These are phyloP conservation scores for Irena cyanogastra DNA, from an alignment of 2,113 vertebrate genomes.

Conservation along the genomic window DNA sequence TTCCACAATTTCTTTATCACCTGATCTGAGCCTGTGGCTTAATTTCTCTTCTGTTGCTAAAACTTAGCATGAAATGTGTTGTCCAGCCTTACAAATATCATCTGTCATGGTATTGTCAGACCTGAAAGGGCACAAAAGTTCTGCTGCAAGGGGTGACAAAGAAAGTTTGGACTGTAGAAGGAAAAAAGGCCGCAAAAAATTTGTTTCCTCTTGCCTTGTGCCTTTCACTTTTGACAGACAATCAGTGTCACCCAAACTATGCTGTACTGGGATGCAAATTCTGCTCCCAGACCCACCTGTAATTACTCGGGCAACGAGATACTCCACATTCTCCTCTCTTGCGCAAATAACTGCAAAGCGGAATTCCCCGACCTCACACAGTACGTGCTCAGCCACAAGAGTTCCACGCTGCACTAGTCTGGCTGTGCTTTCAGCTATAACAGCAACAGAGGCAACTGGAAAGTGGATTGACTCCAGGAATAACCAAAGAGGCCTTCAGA, in stretches of 20 bases:
- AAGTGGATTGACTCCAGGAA: background rate
- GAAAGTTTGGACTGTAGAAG: background rate
- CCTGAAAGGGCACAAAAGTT: background rate
- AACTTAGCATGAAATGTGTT: background rate
- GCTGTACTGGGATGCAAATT: accelerated
- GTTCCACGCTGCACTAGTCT: accelerated
- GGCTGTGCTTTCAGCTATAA: background rate
- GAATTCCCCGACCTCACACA: background rate
- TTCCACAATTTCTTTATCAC: background rate
- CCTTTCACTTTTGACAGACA: background rate
- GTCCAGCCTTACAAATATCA: background rate
- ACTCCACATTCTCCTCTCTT: slow-evolving; percentile 41
- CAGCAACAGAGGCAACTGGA: background rate
- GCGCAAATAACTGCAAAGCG: background rate
- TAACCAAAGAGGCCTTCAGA: background rate
- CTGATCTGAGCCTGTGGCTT: background rate
- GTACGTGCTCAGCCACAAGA: background rate
- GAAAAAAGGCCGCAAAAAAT: background rate
- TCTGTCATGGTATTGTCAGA: background rate
- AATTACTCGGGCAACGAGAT: background rate
- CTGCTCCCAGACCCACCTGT: background rate
- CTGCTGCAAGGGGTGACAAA: background rate
- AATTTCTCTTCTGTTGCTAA: background rate
- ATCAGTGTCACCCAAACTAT: background rate
- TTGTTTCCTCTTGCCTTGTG: background rate